Conservation (phyloP, 2,888 invertebrate species). For the Euplexia lucipara region DNA sequence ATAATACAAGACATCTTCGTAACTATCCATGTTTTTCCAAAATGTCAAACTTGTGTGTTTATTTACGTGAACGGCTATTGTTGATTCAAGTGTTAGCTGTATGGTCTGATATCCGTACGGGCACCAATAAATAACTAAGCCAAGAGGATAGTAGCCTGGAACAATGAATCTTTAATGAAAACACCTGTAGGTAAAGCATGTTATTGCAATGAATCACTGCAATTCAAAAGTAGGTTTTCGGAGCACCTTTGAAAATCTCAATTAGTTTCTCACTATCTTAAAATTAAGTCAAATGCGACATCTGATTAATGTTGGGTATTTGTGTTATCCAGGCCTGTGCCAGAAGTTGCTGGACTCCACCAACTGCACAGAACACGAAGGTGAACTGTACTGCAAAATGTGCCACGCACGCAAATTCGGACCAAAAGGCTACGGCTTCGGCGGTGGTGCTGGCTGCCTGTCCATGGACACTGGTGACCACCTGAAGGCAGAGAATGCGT, state of each 20-base stretch:
- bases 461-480: conserved; percentile 99
- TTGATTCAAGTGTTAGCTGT: conserved; percentile 19
- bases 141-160: background rate
- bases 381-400: conserved; percentile 98
- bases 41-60: background rate
- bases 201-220: background rate
- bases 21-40: conserved; percentile 12
- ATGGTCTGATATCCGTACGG: background rate
- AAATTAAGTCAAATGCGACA: background rate
- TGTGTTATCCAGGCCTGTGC: conserved; percentile 94
- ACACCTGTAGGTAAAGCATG: background rate
- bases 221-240: background rate
- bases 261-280: background rate
- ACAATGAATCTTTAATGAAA: conserved; percentile 6
- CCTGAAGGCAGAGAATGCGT: conserved; percentile 94
- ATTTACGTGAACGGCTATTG: conserved; percentile 8
- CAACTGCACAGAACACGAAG: conserved; percentile 99
- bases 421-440: conserved; percentile 99
- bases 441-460: conserved; percentile 99
- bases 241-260: background rate
- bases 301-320: conserved; percentile 35
- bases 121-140: background rate
- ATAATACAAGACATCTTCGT: background rate
- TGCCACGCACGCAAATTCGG: conserved; percentile 99
- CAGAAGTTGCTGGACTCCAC: conserved; percentile 99